Base-by-base conservation (phyloP, 2,888 invertebrate species). In the Alentia gelatinosa region DNA sequence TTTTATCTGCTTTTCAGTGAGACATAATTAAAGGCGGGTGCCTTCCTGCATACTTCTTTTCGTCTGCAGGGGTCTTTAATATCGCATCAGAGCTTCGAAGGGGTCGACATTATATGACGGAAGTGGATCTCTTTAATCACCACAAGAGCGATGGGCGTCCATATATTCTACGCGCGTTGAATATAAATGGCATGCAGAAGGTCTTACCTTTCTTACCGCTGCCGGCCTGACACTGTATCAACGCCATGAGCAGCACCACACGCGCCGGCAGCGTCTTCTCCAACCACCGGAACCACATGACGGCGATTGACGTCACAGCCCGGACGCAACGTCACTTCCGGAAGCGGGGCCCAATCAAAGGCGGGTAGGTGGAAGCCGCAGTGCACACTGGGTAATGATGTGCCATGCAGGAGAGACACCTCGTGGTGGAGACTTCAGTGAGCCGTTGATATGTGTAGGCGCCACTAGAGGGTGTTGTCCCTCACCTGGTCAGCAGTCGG, bases 161-260 rank as follows among this genome's bases (percentile, higher is more conserved):
- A n/a, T n/a, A n/a, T n/a, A n/a, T n/a, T n/a, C n/a, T n/a, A n/a
- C n/a, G n/a, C n/a, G n/a, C n/a, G n/a, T n/a, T n/a, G n/a, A n/a
- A n/a, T n/a, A n/a, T n/a, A n/a, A n/a, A n/a, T 9, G 47, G 47
- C 47, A 19, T 47, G 47, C 19, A 19, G 47, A 9, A 19, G 9
- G 9, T 12, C 74, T 74, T 74, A 74, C 74, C 74, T 79, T 79
- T 79, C 79, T 79, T 79, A 3, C 79, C 79, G 30, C 33, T 26
- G 26, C 68, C 68, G 35, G 79, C n/a, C 37, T 79, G 79, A 79
- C 79, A 79, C 23, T 79, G 37, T 39, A 79, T 39, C 79, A 79
- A 39, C 23, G 79, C 79, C 39, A 79, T 23, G 23, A 79, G 79
- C 79, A 79, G 79, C 37, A 79, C 7, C 4, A 79, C 37, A 15